phyloP scores from a whole-genome alignment of 1,140 invertebrate species.

The Drosophila yakuba region DNA sequence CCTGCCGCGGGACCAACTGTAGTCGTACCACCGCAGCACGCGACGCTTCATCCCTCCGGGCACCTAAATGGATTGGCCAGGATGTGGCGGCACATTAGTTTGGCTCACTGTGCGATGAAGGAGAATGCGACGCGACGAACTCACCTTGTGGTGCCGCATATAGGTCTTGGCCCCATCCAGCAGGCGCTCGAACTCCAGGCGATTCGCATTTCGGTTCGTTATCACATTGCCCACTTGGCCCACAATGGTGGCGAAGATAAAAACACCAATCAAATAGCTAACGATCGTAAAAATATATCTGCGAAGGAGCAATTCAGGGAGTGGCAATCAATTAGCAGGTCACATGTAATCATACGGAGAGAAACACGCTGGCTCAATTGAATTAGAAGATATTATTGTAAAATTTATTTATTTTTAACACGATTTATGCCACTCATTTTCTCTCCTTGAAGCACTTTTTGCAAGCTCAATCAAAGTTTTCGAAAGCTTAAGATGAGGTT shows the following conservation, averaged over 20 bases:
- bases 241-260: slow-evolving; percentile 99
- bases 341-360: not conserved
- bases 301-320: slow-evolving; percentile 43
- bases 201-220: slow-evolving; percentile 98
- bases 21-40: slow-evolving; percentile 98
- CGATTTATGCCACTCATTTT: not conserved
- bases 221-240: slow-evolving; percentile 99
- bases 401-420: too few relatives aligned
- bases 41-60: slow-evolving; percentile 96
- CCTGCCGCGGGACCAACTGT: slow-evolving; percentile 98
- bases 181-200: slow-evolving; percentile 96
- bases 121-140: not conserved
- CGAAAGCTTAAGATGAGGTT: slow-evolving; percentile 84
- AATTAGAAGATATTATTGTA: not conserved
- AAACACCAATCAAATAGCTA: slow-evolving; percentile 98
- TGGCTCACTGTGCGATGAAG: too few relatives aligned
- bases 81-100: too few relatives aligned
- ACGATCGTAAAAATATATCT: slow-evolving; percentile 99
- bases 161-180: slow-evolving; percentile 98
- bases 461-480: slow-evolving; percentile 86
- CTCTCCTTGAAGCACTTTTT: not conserved
- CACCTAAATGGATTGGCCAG: slow-evolving; percentile 86
- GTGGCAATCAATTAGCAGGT: slow-evolving; percentile 25
- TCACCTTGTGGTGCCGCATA: slow-evolving; percentile 97
- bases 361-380: not conserved